phyloP scores from a whole-genome alignment of 92 coral and sea anemone species.

The Epizoanthus illoricatus region DNA sequence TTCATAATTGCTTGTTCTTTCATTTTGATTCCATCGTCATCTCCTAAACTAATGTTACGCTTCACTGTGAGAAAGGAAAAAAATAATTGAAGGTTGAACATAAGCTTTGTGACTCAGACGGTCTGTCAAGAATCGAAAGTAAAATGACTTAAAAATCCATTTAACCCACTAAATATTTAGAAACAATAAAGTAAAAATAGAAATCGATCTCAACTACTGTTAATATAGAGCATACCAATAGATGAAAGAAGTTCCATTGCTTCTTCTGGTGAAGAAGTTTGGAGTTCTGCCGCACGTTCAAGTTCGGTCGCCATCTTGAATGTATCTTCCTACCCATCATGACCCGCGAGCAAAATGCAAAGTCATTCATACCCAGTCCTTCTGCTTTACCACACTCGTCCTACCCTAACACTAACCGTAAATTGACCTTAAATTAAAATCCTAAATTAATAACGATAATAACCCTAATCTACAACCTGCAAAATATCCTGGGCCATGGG shows the following conservation, averaged over 20 bases:
- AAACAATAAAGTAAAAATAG: background rate
- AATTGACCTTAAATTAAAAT: no score
- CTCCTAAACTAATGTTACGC: slow-evolving; percentile 58
- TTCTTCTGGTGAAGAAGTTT: slow-evolving; percentile 79
- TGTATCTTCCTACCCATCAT: slow-evolving; percentile 34
- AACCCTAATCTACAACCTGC: no score
- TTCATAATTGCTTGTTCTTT: slow-evolving; percentile 92
- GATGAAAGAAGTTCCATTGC: slow-evolving; percentile 93
- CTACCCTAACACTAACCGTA: no score
- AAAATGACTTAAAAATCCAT: background rate
- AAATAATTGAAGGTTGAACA: slow-evolving; percentile 17
- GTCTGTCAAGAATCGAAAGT: background rate
- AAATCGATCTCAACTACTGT: background rate
- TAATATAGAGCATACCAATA: slow-evolving; percentile 55
- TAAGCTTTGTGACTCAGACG: background rate
- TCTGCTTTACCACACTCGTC: background rate
- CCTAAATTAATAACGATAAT: no score
- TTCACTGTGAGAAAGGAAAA: slow-evolving; percentile 61
- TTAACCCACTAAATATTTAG: background rate
- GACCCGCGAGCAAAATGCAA: slow-evolving; percentile 26
- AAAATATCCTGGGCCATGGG: no score
- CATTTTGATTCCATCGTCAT: slow-evolving; percentile 86
- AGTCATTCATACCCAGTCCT: slow-evolving; percentile 24
- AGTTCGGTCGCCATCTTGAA: slow-evolving; percentile 95
- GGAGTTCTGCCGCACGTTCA: slow-evolving; percentile 78